Conservation (phyloP, 1,140 invertebrate species). For the Phymorhynchus buccinoides region DNA sequence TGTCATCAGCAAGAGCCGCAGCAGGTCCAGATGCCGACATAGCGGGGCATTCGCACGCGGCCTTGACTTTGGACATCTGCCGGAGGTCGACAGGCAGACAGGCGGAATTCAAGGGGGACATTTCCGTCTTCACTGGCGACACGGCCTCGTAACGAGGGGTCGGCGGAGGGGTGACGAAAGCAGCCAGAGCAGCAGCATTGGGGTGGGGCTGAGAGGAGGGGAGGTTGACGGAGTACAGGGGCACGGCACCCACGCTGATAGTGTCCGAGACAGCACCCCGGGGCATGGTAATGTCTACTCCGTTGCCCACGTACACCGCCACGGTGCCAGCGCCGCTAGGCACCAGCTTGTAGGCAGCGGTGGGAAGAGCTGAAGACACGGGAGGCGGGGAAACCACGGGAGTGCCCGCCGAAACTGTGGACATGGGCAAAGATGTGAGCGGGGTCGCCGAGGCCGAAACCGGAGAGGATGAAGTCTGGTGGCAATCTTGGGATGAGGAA, state of each 20-base stretch:
- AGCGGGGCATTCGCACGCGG: neutral
- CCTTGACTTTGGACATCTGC: neutral
- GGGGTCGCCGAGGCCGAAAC: constrained; percentile 3
- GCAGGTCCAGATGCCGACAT: neutral
- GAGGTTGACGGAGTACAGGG: constrained; percentile 34
- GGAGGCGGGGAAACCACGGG: neutral
- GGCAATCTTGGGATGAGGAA: neutral
- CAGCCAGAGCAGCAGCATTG: constrained; percentile 20
- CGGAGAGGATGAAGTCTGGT: constrained; percentile 36
- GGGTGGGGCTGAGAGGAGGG: constrained; percentile 8
- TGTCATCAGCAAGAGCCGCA: neutral
- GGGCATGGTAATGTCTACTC: neutral
- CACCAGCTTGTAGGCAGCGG: constrained; percentile 44
- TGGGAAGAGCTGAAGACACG: too few species aligned
- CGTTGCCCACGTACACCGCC: constrained; percentile 35
- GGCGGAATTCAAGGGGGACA: neutral
- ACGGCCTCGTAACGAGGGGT: constrained; percentile 23
- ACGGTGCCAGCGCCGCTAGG: constrained; percentile 37
- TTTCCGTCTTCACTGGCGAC: neutral
- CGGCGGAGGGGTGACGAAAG: constrained; percentile 38
- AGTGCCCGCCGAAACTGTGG: constrained; percentile 7
- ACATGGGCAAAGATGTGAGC: too few species aligned
- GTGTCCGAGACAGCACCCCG: neutral
- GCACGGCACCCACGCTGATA: constrained; percentile 36
- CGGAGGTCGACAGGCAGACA: neutral